Evolutionary conservation across 2,888 invertebrate species (phyloP), one percentile per base, ranked within the genome.

Genomic region (Pilophorus perplexus): DNA sequence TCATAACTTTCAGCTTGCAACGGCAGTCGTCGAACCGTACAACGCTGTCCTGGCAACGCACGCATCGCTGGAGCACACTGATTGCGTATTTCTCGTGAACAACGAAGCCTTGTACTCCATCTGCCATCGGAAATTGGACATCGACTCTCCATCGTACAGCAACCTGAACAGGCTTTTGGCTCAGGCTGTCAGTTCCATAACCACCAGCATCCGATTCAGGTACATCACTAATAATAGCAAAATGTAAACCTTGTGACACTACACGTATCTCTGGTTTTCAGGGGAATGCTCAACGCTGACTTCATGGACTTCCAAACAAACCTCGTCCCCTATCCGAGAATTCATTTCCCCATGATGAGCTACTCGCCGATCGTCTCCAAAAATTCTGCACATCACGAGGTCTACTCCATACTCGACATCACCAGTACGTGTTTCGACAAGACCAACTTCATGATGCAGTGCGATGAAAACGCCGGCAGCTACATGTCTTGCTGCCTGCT

Each of bases 81-180:
- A 94, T 78, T 94, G 94, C 76, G 90, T 92, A 1, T 95, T 94
- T 76, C 90, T 93, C 89, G 91, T 92, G 16, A 94, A 94, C 80
- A 95, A 95, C 74, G 93, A 95, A 76, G 94, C 94, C 12, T 88
- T 94, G 74, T 93, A 93, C 77, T 93, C 93, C 74, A 93, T 95
- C 73, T 94, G 94, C 78, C 82, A 90, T 67, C 83, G 88, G 69
- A 89, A 89, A 74, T 81, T 96, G 60, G 87, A 87, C 72, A 90
- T 94, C 70, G 89, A 89, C 74, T 80, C 91, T 40, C 93, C 93
- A 0, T 85, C 88, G 1, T 93, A 92, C 76, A 85, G 85, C 46
- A 91, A 91, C 77, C 79, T 93, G 69, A 93, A 93, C 77, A 81
- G 92, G 62, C 82, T 93, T 28, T 90, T 93, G 71, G 89, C 80